phyloP scores from a whole-genome alignment of 2,797 vertebrate genomes.

The Helicolenus hilgendorfi region DNA sequence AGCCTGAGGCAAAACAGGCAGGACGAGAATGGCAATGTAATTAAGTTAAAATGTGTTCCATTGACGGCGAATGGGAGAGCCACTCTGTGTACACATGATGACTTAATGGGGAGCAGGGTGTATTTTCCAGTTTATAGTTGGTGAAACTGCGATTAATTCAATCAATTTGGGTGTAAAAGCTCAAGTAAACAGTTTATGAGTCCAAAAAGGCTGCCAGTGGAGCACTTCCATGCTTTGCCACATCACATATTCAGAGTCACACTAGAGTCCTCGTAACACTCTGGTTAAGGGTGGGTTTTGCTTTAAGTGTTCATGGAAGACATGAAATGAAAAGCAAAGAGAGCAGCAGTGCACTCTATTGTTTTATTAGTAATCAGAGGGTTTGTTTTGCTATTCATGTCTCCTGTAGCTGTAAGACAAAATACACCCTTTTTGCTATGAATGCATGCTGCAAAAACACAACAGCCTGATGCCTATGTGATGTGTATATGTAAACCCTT shows the following conservation, averaged over 20 bases:
- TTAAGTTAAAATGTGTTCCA: slow-evolving; percentile 49
- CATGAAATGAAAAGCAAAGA: slow-evolving; percentile 62
- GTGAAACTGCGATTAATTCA: slow-evolving; percentile 38
- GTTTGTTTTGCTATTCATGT: slow-evolving; percentile 16
- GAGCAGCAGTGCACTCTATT: slow-evolving; percentile 60
- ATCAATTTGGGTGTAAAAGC: slow-evolving; percentile 36
- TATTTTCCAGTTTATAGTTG: slow-evolving; percentile 50
- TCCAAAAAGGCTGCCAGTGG: background rate
- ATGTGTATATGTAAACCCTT: background rate
- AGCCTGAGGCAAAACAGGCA: slow-evolving; percentile 45
- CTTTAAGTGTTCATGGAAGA: slow-evolving; percentile 63
- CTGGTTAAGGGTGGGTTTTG: slow-evolving; percentile 26
- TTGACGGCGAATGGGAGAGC: slow-evolving; percentile 10
- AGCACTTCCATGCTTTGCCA: slow-evolving; percentile 18
- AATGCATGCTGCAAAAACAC: background rate
- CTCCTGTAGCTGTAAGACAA: slow-evolving; percentile 19
- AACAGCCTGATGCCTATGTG: background rate
- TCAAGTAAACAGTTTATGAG: slow-evolving; percentile 51
- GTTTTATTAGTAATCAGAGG: slow-evolving; percentile 76
- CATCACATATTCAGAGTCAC: slow-evolving; percentile 14
- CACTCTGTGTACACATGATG: slow-evolving; percentile 25
- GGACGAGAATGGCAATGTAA: slow-evolving; percentile 31
- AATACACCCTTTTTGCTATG: background rate
- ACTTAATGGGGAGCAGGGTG: slow-evolving; percentile 27
- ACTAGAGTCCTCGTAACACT: slow-evolving; percentile 12